Conservation (phyloP, 2,888 invertebrate species). For the Ceramica pisi region DNA sequence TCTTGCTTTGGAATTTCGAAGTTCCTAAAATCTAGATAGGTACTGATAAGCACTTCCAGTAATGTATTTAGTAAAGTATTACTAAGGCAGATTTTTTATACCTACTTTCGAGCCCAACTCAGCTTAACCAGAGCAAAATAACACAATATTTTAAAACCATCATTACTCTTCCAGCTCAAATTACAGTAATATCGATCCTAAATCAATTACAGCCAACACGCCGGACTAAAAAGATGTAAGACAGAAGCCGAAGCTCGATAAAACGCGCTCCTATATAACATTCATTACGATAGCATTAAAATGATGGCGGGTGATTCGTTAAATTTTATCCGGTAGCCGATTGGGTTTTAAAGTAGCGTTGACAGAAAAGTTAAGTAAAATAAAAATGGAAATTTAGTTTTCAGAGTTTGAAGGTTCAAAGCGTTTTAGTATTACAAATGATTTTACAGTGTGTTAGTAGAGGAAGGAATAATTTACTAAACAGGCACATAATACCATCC, state of each 20-base stretch:
- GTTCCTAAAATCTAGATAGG: too few relatives aligned
- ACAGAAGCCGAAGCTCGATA: slow-evolving; percentile 68
- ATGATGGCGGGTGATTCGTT: slow-evolving; percentile 77
- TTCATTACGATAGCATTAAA: slow-evolving; percentile 75
- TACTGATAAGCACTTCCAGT: neutral
- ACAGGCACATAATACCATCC: too few relatives aligned
- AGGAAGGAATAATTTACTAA: too few relatives aligned
- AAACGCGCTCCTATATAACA: slow-evolving; percentile 70
- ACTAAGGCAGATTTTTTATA: too few relatives aligned
- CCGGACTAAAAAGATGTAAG: slow-evolving; percentile 57
- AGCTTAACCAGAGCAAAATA: slow-evolving; percentile 5
- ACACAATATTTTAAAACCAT: slow-evolving; percentile 15
- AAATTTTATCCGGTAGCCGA: slow-evolving; percentile 76
- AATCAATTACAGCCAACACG: slow-evolving; percentile 60
- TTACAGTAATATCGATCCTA: slow-evolving; percentile 47
- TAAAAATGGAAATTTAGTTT: too few relatives aligned
- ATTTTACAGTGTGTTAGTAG: too few relatives aligned
- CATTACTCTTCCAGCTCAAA: slow-evolving; percentile 42
- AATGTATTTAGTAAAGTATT: neutral
- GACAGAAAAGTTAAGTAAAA: slow-evolving; percentile 16
- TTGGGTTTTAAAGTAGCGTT: slow-evolving; percentile 63
- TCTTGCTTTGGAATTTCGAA: too few relatives aligned
- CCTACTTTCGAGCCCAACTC: neutral
- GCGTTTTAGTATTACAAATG: too few relatives aligned
- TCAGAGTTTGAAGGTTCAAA: too few relatives aligned